Conservation (phyloP, 2,888 invertebrate genomes). For the Melanostoma scalare region DNA sequence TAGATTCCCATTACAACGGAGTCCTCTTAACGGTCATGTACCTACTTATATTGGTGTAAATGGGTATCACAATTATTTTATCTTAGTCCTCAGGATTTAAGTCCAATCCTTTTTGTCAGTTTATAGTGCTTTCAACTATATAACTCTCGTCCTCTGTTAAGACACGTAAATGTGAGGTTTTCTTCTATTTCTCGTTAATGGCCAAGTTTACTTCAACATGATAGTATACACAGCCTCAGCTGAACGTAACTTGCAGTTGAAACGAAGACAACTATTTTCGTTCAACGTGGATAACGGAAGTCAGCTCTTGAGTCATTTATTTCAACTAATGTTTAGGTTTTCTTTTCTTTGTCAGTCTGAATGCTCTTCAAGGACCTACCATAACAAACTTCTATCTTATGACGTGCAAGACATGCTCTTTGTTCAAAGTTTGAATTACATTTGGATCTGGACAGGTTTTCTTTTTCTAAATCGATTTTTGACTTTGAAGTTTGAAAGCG, state of each 20-base stretch:
- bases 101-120: conserved; percentile 67
- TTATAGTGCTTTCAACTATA: conserved; percentile 65
- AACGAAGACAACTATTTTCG: conserved; percentile 29
- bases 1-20: conserved; percentile 30
- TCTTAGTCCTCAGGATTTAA: conserved; percentile 58
- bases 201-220: conserved; percentile 60
- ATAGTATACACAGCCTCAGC: conserved; percentile 49
- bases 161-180: conserved; percentile 28
- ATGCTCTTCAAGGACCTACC: conserved; percentile 62
- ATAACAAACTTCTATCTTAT: conserved; percentile 46
- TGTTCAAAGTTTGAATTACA: conserved; percentile 69
- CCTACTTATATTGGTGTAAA: conserved; percentile 42
- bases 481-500: conserved; percentile 46
- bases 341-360: conserved; percentile 32
- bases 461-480: conserved; percentile 56
- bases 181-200: conserved; percentile 52
- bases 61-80: conserved; percentile 71
- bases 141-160: conserved; percentile 32
- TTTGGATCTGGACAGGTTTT: conserved; percentile 42
- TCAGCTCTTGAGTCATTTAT: conserved; percentile 61
- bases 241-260: conserved; percentile 28
- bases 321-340: conserved; percentile 65
- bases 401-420: conserved; percentile 59
- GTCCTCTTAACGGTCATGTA: conserved; percentile 56
- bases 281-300: conserved; percentile 52